phyloP scores from a whole-genome alignment of 2,888 invertebrate genomes.

The Sthenelais limicola region DNA sequence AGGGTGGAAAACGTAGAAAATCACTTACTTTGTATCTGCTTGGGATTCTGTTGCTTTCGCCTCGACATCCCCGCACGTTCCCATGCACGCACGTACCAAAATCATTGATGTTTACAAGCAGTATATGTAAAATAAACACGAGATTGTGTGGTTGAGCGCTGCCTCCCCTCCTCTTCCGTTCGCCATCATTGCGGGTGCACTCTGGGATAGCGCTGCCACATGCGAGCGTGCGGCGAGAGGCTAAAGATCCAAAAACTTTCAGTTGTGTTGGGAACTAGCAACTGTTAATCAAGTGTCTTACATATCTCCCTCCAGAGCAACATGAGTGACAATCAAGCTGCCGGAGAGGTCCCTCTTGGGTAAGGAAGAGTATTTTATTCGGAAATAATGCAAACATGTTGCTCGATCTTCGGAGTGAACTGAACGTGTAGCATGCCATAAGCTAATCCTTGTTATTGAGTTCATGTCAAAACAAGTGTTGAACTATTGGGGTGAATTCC shows the following conservation, averaged over 20 bases:
- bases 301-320: too few species aligned
- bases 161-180: slow-evolving; percentile 57
- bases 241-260: neutral
- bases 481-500: too few species aligned
- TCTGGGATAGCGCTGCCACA: slow-evolving; percentile 38
- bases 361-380: too few species aligned
- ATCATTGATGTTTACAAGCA: slow-evolving; percentile 32
- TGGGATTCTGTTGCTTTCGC: slow-evolving; percentile 44
- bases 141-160: slow-evolving; percentile 56
- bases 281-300: too few species aligned
- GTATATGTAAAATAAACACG: slow-evolving; percentile 50
- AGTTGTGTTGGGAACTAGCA: too few species aligned
- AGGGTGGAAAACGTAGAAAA: slow-evolving; percentile 19
- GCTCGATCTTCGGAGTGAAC: too few species aligned
- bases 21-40: slow-evolving; percentile 43
- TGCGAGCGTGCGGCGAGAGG: neutral
- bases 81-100: slow-evolving; percentile 20
- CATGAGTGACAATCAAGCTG: slow-evolving; percentile 20
- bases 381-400: too few species aligned
- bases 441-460: too few species aligned
- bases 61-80: slow-evolving; percentile 45
- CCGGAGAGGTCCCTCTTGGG: slow-evolving; percentile 10
- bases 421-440: too few species aligned
- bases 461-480: too few species aligned
- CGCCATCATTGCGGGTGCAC: slow-evolving; percentile 55